These are phyloP conservation scores for Thysanoteuthis rhombus DNA, from an alignment of 2,888 invertebrate species.

Conservation along the genomic window DNA sequence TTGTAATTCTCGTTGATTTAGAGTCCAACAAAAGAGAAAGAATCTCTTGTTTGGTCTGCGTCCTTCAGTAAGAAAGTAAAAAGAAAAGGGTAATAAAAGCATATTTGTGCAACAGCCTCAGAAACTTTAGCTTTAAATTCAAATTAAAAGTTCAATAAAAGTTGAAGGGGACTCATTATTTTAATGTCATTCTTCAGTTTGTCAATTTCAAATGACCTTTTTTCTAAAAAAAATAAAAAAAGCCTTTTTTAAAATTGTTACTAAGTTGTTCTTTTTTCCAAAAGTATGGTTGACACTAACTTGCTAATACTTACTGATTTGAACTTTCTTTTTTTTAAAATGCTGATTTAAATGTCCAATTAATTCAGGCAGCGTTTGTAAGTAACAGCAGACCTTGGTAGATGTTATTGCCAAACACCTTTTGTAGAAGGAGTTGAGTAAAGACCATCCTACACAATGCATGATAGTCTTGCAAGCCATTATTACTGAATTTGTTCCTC, in stretches of 20 bases:
- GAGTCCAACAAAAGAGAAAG: neutral
- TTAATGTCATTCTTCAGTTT: constrained; percentile 12
- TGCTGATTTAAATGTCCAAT: neutral
- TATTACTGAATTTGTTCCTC: too few relatives aligned
- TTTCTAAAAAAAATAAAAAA: neutral
- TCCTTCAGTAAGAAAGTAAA: neutral
- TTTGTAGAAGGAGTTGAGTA: too few relatives aligned
- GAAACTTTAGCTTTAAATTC: neutral
- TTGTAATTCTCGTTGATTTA: neutral
- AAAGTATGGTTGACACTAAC: neutral
- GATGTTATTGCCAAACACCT: too few relatives aligned
- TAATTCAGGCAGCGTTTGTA: too few relatives aligned
- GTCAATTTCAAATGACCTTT: neutral
- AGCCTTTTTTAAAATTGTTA: neutral
- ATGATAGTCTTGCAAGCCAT: too few relatives aligned
- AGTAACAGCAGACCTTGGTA: too few relatives aligned
- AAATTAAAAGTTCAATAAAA: neutral
- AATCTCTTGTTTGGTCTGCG: neutral
- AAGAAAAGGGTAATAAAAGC: neutral
- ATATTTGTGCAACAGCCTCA: neutral
- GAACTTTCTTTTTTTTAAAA: neutral
- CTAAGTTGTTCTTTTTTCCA: neutral
- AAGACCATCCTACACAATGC: too few relatives aligned
- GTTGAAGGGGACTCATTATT: neutral
- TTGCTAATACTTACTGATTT: neutral